Evolutionary conservation across 2,888 invertebrate species (phyloP), one percentile per base, ranked within the genome.

Genomic region (Heteropelma amictum): DNA sequence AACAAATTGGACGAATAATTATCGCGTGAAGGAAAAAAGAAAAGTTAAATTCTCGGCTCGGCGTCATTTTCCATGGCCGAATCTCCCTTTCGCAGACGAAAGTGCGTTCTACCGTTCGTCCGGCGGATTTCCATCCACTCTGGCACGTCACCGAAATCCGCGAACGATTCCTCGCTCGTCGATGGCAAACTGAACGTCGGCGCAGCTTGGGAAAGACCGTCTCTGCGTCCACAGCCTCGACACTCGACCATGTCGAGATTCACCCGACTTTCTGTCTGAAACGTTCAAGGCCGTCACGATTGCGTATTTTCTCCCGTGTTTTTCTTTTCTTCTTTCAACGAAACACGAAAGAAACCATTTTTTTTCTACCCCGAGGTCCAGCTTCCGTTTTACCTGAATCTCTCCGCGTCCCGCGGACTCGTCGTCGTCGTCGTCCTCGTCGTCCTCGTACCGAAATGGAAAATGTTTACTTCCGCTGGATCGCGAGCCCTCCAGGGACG

Each of bases 81-180:
- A 19, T 77, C 72, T 12, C 58, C 49, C 10, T 73, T 69, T 35
- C 69, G 67, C 40, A 78, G 10, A 12, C 74, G 58, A 42, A 75
- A 75, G 35, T 77, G 72, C 5, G 78, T 77, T 53, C 70, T 65
- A 10, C 72, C 77, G 56, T 72, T 76, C 6, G 70, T 72, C 6
- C 76, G 77, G 33, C 77, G 63, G 28, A 83, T 78, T 65, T 79
- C 78, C 78, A 82, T 82, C 81, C 81, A 80, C 28, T 79, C 69
- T 1, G 79, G 76, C 23, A 73, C 51, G 28, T 73, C 78, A 40
- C 45, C 56, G 54, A 71, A 71, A 56, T 77, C 73, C 14, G 76
- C 64, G 0, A 51, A 47, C 3, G 77, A 79, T 10, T 79, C 77
- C 8, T 79, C 77, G 49, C 71, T 77, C 38, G 68, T 69, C 14